phyloP scores from a whole-genome alignment of 2,797 vertebrate genomes.

The Sebastes itinus region DNA sequence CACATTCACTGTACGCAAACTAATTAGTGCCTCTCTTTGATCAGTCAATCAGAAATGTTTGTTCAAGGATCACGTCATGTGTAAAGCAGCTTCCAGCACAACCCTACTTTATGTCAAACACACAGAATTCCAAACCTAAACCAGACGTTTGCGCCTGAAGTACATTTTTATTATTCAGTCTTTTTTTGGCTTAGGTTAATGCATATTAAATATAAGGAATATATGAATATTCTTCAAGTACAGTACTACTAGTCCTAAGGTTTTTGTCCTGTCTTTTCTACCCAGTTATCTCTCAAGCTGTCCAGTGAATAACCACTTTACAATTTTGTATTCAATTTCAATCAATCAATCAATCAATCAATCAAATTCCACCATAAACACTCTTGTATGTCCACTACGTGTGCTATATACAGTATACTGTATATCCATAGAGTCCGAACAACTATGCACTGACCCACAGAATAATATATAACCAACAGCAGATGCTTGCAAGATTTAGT shows the following conservation, averaged over 20 bases:
- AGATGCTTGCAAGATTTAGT: background rate
- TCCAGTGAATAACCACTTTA: background rate
- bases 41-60: conserved; percentile 52
- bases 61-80: conserved; percentile 35
- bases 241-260: background rate
- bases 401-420: background rate
- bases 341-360: background rate
- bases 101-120: conserved; percentile 50
- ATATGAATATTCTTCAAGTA: background rate
- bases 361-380: background rate
- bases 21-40: conserved; percentile 40
- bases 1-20: conserved; percentile 19
- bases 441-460: background rate
- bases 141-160: conserved; percentile 16
- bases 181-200: background rate
- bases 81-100: conserved; percentile 54
- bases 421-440: background rate
- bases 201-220: background rate
- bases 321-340: background rate
- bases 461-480: background rate
- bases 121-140: conserved; percentile 25
- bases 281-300: background rate
- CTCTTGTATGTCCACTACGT: background rate
- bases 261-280: background rate
- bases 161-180: background rate